phyloP scores from a whole-genome alignment of 2,797 vertebrate genomes.

The Tolypeutes matacus region DNA sequence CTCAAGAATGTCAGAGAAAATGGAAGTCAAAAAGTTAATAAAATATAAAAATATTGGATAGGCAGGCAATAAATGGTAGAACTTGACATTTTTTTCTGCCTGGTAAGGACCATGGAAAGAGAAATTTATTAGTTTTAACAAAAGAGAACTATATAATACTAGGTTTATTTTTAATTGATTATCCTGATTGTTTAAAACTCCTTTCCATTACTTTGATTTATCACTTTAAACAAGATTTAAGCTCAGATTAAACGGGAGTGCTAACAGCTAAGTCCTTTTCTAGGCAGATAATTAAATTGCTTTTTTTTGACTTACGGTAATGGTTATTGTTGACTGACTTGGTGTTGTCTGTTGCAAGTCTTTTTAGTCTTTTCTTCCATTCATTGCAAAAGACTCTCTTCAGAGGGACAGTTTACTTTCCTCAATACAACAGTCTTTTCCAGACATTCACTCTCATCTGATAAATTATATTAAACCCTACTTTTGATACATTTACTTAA shows the following conservation, averaged over 20 bases:
- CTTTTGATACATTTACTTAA: not conserved
- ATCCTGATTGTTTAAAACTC: not conserved
- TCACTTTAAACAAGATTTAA: not conserved
- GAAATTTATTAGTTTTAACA: not conserved
- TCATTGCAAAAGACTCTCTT: not conserved
- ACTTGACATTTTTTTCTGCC: not conserved
- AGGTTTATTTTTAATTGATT: not conserved
- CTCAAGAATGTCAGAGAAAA: slow-evolving; percentile 2
- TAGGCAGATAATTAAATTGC: not conserved
- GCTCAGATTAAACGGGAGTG: not conserved
- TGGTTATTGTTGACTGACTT: not conserved
- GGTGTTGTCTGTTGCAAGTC: not conserved
- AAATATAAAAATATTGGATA: not conserved
- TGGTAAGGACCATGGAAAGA: not conserved
- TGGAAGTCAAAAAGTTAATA: not conserved
- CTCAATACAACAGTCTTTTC: not conserved
- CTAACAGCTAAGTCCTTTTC: not conserved
- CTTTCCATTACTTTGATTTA: slow-evolving; percentile 5
- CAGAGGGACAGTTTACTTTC: not conserved
- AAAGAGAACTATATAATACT: not conserved
- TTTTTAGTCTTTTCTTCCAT: not conserved
- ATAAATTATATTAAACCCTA: not conserved
- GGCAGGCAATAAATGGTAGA: not conserved
- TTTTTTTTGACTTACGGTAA: not conserved
- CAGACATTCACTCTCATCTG: not conserved